Conservation (phyloP, 2,113 vertebrate species). For the Tachysurus fulvidraco region DNA sequence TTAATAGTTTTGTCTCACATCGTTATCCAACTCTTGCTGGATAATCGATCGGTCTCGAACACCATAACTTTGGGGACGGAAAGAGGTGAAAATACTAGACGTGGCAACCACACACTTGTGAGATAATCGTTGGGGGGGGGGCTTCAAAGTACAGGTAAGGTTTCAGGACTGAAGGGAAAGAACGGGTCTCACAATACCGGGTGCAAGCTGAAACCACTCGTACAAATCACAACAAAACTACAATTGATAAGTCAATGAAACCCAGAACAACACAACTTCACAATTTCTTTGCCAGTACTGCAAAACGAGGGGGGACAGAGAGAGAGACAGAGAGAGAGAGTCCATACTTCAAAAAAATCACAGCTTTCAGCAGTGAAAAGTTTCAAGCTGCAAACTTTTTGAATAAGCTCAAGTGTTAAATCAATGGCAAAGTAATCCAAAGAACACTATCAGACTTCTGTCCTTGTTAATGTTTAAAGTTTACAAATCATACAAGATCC, state of each 20-base stretch:
- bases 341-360: neutral
- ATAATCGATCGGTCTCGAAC: neutral
- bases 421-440: neutral
- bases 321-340: no score
- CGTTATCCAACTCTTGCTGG: neutral
- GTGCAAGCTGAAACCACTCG: neutral
- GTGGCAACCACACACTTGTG: neutral
- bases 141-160: slow-evolving; percentile 4
- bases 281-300: neutral
- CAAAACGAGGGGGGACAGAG: no score
- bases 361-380: neutral
- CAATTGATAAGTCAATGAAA: neutral
- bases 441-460: neutral
- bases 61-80: no score
- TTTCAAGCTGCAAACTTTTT: neutral
- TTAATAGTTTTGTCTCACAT: neutral
- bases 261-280: neutral
- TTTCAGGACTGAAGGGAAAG: slow-evolving; percentile 10
- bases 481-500: neutral
- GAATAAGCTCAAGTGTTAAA: neutral
- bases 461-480: neutral
- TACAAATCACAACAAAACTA: slow-evolving; percentile 6
- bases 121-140: neutral
- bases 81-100: neutral
- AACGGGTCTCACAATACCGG: slow-evolving; percentile 6